Evolutionary conservation across 2,888 invertebrate species (phyloP).

Genomic region (Labia minor): DNA sequence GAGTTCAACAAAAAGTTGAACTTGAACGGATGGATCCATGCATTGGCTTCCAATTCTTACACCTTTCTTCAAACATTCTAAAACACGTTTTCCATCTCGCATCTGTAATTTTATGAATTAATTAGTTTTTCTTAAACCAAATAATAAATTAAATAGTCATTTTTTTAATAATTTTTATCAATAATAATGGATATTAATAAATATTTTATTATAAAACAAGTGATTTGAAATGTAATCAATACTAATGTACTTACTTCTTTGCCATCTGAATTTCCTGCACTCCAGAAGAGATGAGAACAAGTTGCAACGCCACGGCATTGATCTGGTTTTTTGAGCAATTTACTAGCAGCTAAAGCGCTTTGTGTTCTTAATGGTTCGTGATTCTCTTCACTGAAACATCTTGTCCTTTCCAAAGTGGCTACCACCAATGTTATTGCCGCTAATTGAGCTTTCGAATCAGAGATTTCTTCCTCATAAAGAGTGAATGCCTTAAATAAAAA

Average conservation of each 20-base stretch:
- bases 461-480: slow-evolving; percentile 95
- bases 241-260: slow-evolving; percentile 41
- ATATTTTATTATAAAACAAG: too few relatives aligned
- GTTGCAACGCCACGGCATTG: slow-evolving; percentile 90
- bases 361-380: slow-evolving; percentile 92
- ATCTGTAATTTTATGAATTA: too few relatives aligned
- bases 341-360: slow-evolving; percentile 90
- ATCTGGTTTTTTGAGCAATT: slow-evolving; percentile 93
- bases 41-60: slow-evolving; percentile 92
- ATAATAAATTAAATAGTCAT: background rate
- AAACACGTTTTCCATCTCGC: slow-evolving; percentile 79
- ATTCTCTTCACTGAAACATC: slow-evolving; percentile 92
- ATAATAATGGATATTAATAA: too few relatives aligned
- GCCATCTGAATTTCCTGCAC: slow-evolving; percentile 42
- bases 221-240: too few relatives aligned
- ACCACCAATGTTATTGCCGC: slow-evolving; percentile 93
- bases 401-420: slow-evolving; percentile 88
- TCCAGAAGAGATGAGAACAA: slow-evolving; percentile 94
- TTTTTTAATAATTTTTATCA: background rate
- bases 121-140: background rate
- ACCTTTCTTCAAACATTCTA: slow-evolving; percentile 92
- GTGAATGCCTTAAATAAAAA: slow-evolving; percentile 65
- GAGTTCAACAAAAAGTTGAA: slow-evolving; percentile 89
- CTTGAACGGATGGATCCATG: slow-evolving; percentile 93
- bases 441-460: slow-evolving; percentile 91